phyloP scores from a whole-genome alignment of 1,140 invertebrate genomes.

The Hylaeus anthracinus region DNA sequence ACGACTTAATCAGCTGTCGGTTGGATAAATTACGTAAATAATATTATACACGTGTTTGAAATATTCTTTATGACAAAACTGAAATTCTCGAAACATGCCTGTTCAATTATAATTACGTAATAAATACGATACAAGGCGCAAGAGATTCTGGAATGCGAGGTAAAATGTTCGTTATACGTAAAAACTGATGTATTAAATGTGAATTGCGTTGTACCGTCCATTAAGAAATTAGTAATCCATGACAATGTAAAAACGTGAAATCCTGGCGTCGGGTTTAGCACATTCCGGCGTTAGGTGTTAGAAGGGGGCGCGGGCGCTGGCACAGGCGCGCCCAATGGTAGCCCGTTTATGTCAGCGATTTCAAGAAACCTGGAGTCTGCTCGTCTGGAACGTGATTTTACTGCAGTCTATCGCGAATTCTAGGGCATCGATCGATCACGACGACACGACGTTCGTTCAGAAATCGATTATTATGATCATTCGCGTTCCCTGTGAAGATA shows the following conservation, averaged over 20 bases:
- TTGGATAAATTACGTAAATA: not conserved
- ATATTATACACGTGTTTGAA: too few relatives aligned
- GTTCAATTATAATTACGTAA: too few relatives aligned
- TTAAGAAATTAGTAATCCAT: slow-evolving; percentile 2
- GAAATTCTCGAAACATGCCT: too few relatives aligned
- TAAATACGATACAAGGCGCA: not conserved
- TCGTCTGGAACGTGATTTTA: slow-evolving; percentile 4
- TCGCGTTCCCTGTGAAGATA: slow-evolving; percentile 2
- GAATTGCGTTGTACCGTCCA: not conserved
- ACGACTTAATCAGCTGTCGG: not conserved
- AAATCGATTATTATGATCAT: slow-evolving; percentile 16
- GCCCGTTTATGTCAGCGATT: not conserved
- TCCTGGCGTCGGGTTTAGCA: not conserved
- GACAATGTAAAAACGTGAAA: not conserved
- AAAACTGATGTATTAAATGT: not conserved
- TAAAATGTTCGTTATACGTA: not conserved
- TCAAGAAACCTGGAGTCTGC: not conserved
- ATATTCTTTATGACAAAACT: too few relatives aligned
- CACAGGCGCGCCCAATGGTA: not conserved
- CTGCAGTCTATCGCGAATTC: not conserved
- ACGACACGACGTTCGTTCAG: slow-evolving; percentile 22
- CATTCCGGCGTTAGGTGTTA: not conserved
- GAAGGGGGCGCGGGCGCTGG: not conserved
- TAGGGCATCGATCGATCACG: slow-evolving; percentile 10
- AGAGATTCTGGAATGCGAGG: not conserved